Evolutionary conservation across 2,113 vertebrate species (phyloP), one percentile per base, ranked within the genome.

Genomic region (Chiloscyllium plagiosum): DNA sequence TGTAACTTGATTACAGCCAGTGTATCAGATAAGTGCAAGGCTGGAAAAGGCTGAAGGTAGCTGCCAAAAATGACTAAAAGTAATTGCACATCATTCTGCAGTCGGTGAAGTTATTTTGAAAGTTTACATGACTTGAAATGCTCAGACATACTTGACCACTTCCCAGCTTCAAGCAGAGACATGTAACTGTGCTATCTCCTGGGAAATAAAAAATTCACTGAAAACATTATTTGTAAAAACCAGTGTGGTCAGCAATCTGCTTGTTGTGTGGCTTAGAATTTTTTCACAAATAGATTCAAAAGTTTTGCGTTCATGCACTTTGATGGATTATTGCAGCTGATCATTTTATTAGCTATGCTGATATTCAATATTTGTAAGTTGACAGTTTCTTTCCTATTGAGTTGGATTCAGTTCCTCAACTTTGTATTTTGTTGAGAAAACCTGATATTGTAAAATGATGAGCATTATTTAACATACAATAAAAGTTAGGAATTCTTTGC

Each of bases 31-130:
- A 95, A 95, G 90, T 95, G 50, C 69, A 19, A 24, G 72, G 69
- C 69, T 95, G 69, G 69, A 95, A 76, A 95, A 93, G 61, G 89
- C 61, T 93, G 89, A 93, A 93, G 89, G 61, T 95, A 72, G 68
- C 94, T 95, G 94, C 94, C 94, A 95, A 95, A 95, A 95, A 95
- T 95, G 93, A 95, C 93, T 95, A 69, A 95, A 95, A 95, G 93
- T 70, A 95, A 72, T 95, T 95, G 42, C 93, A 95, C 93, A 70
- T 95, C 93, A 72, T 95, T 95, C 93, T 50, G 93, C 93, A 95
- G 68, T 72, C 70, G 66, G 93, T 72, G 22, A 95, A 70, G 66
- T 95, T 72, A 95, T 72, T 95, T 95, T 95, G 93, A 72, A 95
- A 95, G 93, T 72, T 95, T 95, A 69, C 93, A 72, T 70, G 65